Conservation (phyloP, 2,113 vertebrate genomes). For the Tympanuchus pallidicinctus region DNA sequence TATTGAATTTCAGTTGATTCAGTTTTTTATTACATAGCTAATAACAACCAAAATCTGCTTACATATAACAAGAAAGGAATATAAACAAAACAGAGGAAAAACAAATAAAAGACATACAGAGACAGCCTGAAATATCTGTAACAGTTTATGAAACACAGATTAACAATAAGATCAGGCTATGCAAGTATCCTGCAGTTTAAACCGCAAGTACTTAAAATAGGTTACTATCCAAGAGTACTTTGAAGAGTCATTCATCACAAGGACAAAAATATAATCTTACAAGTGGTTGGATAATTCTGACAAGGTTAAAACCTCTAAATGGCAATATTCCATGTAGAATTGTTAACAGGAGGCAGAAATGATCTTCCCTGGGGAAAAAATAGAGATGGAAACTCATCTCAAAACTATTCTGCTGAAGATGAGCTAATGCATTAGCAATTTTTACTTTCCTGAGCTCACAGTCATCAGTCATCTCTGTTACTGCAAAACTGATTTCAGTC, state of each 20-base stretch:
- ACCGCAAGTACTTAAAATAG: background rate
- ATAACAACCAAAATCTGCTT: background rate
- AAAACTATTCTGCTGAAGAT: background rate
- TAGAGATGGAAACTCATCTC: background rate
- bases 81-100: background rate
- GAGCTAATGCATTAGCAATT: background rate
- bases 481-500: background rate
- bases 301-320: slow-evolving; percentile 58
- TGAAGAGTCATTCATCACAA: slow-evolving; percentile 54
- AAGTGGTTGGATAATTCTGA: slow-evolving; percentile 37
- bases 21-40: background rate
- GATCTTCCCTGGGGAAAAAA: background rate
- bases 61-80: background rate
- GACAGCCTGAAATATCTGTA: background rate
- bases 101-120: background rate
- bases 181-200: background rate
- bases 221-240: background rate
- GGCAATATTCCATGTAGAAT: slow-evolving; percentile 37
- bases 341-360: slow-evolving; percentile 45
- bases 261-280: slow-evolving; percentile 57
- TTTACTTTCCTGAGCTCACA: background rate
- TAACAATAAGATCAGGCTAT: background rate
- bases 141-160: background rate
- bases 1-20: background rate
- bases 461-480: background rate